These are phyloP conservation scores for Axis porcinus DNA, from an alignment of 2,113 vertebrate genomes.

Conservation along the genomic window DNA sequence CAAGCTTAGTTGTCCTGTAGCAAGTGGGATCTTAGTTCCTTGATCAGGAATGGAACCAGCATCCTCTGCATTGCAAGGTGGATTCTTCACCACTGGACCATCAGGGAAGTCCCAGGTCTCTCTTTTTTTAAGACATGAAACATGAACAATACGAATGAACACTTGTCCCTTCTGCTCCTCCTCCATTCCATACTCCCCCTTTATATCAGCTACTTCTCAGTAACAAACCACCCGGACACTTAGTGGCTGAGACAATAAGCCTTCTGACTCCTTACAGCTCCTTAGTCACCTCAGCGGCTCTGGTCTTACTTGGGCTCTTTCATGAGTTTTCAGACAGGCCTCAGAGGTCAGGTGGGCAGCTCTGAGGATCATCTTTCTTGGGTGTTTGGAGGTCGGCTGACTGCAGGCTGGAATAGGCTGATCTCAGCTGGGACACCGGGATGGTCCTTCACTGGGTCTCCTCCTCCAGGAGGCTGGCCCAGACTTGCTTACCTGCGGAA, in stretches of 20 bases:
- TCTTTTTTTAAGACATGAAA: neutral
- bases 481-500: rapidly evolving
- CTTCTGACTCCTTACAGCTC: neutral
- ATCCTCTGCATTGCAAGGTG: neutral
- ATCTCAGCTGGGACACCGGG: neutral
- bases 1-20: rapidly evolving
- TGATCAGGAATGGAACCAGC: neutral
- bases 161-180: neutral
- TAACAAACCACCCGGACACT: neutral
- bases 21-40: neutral
- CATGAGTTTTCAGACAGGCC: neutral
- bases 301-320: neutral
- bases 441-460: neutral
- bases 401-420: neutral
- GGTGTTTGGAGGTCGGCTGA: neutral
- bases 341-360: too few relatives aligned
- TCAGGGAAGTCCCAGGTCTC: neutral
- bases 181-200: neutral
- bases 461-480: neutral
- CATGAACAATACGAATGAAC: neutral
- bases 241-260: neutral
- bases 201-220: neutral
- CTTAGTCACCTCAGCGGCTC: neutral
- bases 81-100: neutral
- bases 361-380: neutral